Evolutionary conservation across 2,797 vertebrate species (phyloP).

Genomic region (Anisognathus igniventris): DNA sequence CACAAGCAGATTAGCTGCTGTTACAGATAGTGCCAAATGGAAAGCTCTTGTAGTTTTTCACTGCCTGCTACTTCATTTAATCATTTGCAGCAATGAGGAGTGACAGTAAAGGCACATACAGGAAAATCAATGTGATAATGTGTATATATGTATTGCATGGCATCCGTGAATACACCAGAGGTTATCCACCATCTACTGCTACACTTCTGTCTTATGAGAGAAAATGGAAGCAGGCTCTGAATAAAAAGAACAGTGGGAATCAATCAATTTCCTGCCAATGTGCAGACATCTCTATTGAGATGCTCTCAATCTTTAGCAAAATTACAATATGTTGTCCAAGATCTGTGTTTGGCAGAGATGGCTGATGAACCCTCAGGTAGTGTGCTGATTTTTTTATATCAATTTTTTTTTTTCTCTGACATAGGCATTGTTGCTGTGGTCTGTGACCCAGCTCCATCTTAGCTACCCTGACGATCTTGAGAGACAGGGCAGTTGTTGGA

Average conservation of each 20-base stretch:
- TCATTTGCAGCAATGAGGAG: background rate
- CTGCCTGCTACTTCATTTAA: background rate
- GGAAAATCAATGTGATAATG: background rate
- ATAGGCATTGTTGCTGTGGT: background rate
- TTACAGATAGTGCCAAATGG: background rate
- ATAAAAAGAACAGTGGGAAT: background rate
- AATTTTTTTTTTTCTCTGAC: background rate
- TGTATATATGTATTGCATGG: accelerated
- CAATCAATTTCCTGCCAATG: background rate
- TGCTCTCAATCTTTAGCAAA: background rate
- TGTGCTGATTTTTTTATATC: background rate
- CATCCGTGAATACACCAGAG: background rate
- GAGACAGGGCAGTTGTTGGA: background rate
- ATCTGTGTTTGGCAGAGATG: background rate
- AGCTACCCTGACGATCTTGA: background rate
- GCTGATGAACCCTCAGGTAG: background rate
- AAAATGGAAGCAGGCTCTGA: background rate
- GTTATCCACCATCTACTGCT: background rate
- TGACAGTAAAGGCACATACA: background rate
- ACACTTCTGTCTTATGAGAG: background rate
- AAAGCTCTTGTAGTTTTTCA: background rate
- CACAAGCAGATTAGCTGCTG: background rate
- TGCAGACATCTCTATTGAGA: background rate
- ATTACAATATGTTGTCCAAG: background rate
- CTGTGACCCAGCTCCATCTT: background rate